Evolutionary conservation across 1,140 invertebrate species (phyloP).

Genomic region (Coptotermes formosanus): DNA sequence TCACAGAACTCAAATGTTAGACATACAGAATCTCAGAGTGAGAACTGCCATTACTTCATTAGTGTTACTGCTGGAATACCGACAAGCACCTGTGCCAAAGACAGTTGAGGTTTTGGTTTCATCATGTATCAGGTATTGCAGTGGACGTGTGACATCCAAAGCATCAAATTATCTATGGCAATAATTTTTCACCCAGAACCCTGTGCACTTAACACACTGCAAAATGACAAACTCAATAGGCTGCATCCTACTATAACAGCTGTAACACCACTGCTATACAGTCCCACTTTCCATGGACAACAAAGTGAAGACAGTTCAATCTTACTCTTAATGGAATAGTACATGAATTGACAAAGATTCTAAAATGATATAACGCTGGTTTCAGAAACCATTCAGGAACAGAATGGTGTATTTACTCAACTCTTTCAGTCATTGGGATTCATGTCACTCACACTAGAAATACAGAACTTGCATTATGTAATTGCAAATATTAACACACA

Average conservation of each 20-base stretch:
- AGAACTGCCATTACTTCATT: too few species aligned
- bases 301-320: not conserved
- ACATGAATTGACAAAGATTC: not conserved
- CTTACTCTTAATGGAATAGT: not conserved
- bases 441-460: not conserved
- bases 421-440: not conserved
- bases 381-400: not conserved
- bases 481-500: not conserved
- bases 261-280: not conserved
- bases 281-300: not conserved
- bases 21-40: too few species aligned
- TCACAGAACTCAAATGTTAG: too few species aligned
- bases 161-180: too few species aligned
- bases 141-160: too few species aligned
- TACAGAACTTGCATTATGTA: not conserved
- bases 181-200: too few species aligned
- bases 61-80: too few species aligned
- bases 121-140: too few species aligned
- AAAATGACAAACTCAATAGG: not conserved
- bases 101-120: too few species aligned
- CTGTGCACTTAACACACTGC: not conserved
- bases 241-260: not conserved
- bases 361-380: not conserved
- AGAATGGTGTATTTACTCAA: not conserved
- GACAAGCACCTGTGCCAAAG: too few species aligned